Conservation (phyloP, 2,888 invertebrate species). For the Pyrgus malvae region DNA sequence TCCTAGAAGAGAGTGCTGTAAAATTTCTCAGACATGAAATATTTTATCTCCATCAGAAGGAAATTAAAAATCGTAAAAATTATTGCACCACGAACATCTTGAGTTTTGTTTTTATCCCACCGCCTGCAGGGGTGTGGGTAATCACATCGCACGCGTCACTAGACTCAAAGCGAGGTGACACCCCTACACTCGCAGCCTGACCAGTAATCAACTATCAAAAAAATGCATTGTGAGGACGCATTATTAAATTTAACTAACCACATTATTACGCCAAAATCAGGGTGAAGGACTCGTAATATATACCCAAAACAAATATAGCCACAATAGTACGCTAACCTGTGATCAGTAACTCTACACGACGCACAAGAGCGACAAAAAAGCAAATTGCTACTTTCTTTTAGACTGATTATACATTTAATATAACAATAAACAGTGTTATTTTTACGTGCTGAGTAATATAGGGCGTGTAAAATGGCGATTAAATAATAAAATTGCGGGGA, state of each 20-base stretch:
- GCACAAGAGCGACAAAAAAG: constrained; percentile 46
- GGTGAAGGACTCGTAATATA: constrained; percentile 53
- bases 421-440: constrained; percentile 7
- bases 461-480: not conserved
- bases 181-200: constrained; percentile 60
- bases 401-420: constrained; percentile 43
- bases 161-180: constrained; percentile 55
- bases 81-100: too few species aligned
- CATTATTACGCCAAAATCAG: constrained; percentile 4
- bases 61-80: too few species aligned
- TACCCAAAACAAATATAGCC: constrained; percentile 64
- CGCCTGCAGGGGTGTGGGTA: constrained; percentile 58
- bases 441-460: not conserved
- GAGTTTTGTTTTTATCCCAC: too few species aligned
- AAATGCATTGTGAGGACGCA: constrained; percentile 1
- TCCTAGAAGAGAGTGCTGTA: too few species aligned
- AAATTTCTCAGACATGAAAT: too few species aligned
- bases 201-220: constrained; percentile 61
- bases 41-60: too few species aligned
- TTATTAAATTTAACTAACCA: constrained; percentile 18
- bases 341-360: constrained; percentile 53
- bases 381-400: constrained; percentile 55
- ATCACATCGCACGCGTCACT: constrained; percentile 75
- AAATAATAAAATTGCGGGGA: not conserved
- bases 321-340: constrained; percentile 44